A percentile compares a stretch with the other conserved stretches of the same genome.
These are phyloP conservation scores for Cnemophilus loriae DNA, from an alignment of 2,113 vertebrate genomes.

Conservation along the genomic window DNA sequence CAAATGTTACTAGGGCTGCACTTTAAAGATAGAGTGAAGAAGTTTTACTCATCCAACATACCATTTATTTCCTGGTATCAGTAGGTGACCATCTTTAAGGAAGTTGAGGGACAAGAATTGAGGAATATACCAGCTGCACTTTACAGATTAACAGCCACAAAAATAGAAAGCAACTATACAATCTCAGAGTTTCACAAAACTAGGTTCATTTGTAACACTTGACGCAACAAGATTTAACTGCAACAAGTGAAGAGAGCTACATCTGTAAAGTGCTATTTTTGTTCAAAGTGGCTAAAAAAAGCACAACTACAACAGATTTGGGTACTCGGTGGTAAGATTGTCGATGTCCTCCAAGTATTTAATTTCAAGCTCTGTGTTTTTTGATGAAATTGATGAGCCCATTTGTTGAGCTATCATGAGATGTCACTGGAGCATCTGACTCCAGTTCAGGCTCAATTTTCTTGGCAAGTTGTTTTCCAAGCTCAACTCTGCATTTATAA, in stretches of 20 bases:
- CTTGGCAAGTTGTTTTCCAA: slow-evolving; percentile 96
- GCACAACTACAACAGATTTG: slow-evolving; percentile 47
- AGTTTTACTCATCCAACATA: not conserved
- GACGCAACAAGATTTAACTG: slow-evolving; percentile 40
- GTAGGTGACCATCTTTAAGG: not conserved
- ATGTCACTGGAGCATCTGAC: slow-evolving; percentile 73
- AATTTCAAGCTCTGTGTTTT: slow-evolving; percentile 79
- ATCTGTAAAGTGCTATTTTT: slow-evolving; percentile 65
- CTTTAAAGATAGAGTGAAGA: not conserved
- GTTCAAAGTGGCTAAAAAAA: slow-evolving; percentile 60
- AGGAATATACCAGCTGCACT: slow-evolving; percentile 14
- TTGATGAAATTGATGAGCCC: slow-evolving; percentile 96
- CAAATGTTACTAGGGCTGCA: not conserved
- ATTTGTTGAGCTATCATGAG: slow-evolving; percentile 95
- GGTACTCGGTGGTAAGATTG: not conserved
- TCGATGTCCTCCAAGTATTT: not conserved
- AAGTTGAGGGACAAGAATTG: not conserved
- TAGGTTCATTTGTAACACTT: slow-evolving; percentile 27
- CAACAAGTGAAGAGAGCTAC: slow-evolving; percentile 58
- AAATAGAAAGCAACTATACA: slow-evolving; percentile 41
- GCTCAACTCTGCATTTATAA: slow-evolving; percentile 81
- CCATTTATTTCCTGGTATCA: slow-evolving; percentile 24
- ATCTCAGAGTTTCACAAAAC: slow-evolving; percentile 32
- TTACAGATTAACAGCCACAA: slow-evolving; percentile 54
- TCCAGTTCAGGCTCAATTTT: slow-evolving; percentile 92